These are phyloP conservation scores for Papilio machaon DNA, from an alignment of 1,140 invertebrate species.

Conservation along the genomic window DNA sequence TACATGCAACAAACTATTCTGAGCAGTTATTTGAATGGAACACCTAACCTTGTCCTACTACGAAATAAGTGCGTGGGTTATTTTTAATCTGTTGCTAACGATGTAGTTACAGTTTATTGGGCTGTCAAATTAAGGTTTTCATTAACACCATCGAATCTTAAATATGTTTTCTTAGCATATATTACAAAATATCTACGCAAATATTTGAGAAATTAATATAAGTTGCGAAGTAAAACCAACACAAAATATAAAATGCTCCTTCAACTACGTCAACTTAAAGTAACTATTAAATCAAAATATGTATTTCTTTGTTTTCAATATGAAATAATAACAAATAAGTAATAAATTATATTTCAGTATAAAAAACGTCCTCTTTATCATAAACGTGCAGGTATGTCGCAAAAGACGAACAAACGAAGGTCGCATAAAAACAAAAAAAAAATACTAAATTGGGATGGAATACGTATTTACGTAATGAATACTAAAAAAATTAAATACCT, in stretches of 20 bases:
- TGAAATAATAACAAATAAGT: not conserved
- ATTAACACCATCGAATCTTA: not conserved
- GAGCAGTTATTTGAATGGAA: not conserved
- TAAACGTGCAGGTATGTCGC: not conserved
- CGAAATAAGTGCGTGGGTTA: slow-evolving; percentile 17
- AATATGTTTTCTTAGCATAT: not conserved
- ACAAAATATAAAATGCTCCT: too few species aligned
- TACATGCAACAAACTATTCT: not conserved
- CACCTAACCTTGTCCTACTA: slow-evolving; percentile 17
- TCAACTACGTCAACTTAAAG: too few species aligned
- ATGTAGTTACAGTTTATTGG: slow-evolving; percentile 8
- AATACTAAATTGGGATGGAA: too few species aligned
- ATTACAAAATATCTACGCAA: not conserved
- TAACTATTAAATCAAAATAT: too few species aligned
- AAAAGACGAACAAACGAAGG: not conserved
- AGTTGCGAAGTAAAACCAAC: too few species aligned
- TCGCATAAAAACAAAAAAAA: not conserved
- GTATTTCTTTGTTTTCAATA: too few species aligned
- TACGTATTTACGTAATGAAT: too few species aligned
- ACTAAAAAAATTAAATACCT: too few species aligned
- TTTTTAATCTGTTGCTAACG: slow-evolving; percentile 18
- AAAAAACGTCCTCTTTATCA: not conserved
- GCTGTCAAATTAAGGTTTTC: not conserved
- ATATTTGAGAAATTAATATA: not conserved
- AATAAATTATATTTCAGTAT: not conserved